Conservation (phyloP, 1,140 invertebrate species). For the Penaeus indicus region DNA sequence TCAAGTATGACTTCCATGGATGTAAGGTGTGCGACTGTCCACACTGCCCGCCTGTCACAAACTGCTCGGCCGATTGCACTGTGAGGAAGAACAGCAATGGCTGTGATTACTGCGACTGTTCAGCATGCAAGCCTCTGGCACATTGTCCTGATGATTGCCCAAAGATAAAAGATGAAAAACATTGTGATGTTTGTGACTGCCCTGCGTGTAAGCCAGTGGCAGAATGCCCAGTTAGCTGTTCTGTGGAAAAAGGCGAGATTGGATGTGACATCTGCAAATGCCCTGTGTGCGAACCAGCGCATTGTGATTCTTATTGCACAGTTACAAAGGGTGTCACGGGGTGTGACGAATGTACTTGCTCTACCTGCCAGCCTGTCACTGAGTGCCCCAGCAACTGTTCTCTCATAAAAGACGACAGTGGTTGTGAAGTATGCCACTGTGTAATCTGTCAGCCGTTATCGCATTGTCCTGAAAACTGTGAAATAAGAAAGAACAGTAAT, state of each 20-base stretch:
- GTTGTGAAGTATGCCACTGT: background rate
- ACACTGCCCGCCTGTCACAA: too few species aligned
- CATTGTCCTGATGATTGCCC: too few species aligned
- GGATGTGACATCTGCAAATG: slow-evolving; percentile 14
- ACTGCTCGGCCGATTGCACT: too few species aligned
- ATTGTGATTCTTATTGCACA: background rate
- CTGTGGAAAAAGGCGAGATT: background rate
- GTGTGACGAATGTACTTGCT: background rate
- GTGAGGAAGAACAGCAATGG: too few species aligned
- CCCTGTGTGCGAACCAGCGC: background rate
- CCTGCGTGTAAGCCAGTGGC: too few species aligned
- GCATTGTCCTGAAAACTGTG: background rate
- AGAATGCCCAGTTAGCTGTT: background rate
- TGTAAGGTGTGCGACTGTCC: too few species aligned
- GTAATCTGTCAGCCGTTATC: background rate
- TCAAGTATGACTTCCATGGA: too few species aligned
- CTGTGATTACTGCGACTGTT: too few species aligned
- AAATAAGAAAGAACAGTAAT: background rate
- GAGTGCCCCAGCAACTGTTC: background rate
- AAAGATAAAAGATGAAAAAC: too few species aligned
- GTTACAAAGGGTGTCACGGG: background rate
- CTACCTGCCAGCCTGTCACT: background rate
- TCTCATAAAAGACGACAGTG: background rate
- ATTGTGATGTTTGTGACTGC: too few species aligned
- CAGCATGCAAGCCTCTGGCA: too few species aligned